These are phyloP conservation scores for Brienomyrus longianalis DNA, from an alignment of 2,113 vertebrate species.

Conservation along the genomic window DNA sequence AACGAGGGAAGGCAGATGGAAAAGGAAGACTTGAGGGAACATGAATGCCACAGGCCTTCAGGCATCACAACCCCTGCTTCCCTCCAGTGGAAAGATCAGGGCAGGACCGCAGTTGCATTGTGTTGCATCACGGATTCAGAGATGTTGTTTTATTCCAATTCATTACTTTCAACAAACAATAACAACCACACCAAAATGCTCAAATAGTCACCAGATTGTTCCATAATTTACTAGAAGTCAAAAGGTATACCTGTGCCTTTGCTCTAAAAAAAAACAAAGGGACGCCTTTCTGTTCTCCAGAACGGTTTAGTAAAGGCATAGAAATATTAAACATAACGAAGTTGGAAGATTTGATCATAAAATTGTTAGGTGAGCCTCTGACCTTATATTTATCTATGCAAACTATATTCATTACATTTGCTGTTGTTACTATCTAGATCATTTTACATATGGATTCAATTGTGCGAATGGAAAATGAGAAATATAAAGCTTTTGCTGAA, in stretches of 20 bases:
- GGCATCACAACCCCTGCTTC: conserved; percentile 42
- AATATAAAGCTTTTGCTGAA: background rate
- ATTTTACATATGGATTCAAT: conserved; percentile 7
- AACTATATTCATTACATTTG: background rate
- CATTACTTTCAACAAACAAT: conserved; percentile 19
- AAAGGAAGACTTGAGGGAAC: conserved; percentile 45
- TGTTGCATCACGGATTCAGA: conserved; percentile 21
- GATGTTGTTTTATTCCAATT: conserved; percentile 10
- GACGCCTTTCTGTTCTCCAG: background rate
- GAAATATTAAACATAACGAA: background rate
- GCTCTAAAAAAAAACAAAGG: background rate
- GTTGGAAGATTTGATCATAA: background rate
- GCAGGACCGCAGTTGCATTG: conserved; percentile 4
- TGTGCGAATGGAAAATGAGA: background rate
- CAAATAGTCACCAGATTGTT: background rate
- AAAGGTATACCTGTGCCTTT: background rate
- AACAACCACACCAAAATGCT: background rate
- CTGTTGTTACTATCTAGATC: background rate
- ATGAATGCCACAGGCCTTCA: conserved; percentile 58
- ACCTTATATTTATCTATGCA: background rate
- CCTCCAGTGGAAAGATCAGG: conserved; percentile 12
- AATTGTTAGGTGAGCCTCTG: background rate
- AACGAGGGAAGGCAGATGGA: conserved; percentile 23
- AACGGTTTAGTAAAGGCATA: background rate
- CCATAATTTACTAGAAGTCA: background rate